phyloP scores from a whole-genome alignment of 2,797 vertebrate species.

The Neosilurus hyrtlii region DNA sequence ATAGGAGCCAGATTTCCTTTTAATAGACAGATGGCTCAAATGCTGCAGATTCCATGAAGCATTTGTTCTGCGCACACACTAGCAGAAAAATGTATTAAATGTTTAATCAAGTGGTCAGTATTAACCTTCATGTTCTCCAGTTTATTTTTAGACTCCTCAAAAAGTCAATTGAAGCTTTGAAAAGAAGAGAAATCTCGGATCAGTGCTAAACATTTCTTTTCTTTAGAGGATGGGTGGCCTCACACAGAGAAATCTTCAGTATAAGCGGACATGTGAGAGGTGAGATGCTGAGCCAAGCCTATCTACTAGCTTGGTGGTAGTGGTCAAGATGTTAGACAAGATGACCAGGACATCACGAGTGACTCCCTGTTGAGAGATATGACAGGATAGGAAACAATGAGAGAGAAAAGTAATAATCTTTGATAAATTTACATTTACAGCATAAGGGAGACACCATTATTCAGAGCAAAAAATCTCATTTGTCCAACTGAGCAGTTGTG shows the following conservation, averaged over 20 bases:
- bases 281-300: conserved; percentile 26
- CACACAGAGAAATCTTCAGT: conserved; percentile 21
- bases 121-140: neutral
- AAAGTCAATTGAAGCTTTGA: too few relatives aligned
- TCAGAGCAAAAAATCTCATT: too few relatives aligned
- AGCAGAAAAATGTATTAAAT: neutral
- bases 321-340: neutral
- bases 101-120: neutral
- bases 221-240: conserved; percentile 16
- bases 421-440: neutral
- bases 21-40: neutral
- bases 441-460: too few relatives aligned
- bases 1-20: neutral
- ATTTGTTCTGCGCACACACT: neutral
- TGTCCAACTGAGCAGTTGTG: too few relatives aligned
- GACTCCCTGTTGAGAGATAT: conserved; percentile 20
- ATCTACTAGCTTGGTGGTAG: neutral
- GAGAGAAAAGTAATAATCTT: neutral
- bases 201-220: neutral
- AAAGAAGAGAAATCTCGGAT: neutral
- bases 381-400: neutral
- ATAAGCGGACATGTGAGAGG: conserved; percentile 12
- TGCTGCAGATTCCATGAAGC: neutral
- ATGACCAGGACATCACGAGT: neutral
- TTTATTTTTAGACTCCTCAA: too few relatives aligned